Base-by-base conservation (phyloP, 2,797 vertebrate species). In the Xiphorhynchus erythropygius region DNA sequence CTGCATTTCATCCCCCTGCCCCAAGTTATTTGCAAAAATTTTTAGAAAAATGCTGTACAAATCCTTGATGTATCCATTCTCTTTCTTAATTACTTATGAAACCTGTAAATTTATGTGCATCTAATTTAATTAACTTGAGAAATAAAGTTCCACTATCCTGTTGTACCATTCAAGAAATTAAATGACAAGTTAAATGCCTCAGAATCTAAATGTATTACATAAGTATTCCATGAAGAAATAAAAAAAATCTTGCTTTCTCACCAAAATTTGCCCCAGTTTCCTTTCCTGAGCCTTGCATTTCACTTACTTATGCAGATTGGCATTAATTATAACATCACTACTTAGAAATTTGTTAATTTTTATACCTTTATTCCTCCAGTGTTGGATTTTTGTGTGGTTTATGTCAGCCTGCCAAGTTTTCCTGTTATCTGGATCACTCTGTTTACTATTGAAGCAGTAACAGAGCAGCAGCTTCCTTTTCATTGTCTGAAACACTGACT, bases 1-100 rank as follows among this genome's bases (percentile, higher is more conserved):
- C 71, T 75, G 9, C 3, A 3, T 77, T 70, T 32, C 9, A 19
- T 55, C 1, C 1, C 8, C 5, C 5, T 0, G 0, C 2, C 3
- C 2, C 6, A 49, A 15, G 15, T 8, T 42, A 60, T 64, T 69
- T 89, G 13, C 13, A 76, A 74, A 88, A 46, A 11, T 18, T 0
- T 44, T 84, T 49, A 30, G 13, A 68, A 12, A 68, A 75, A 5
- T 10, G 2, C 13, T 76, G 32, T 69, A 24, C 1, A 84, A 89
- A 63, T 32, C 22, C 9, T 7, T 32, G n/a, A 7, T 56, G 23
- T 21, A 35, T 41, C 10, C 4, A 33, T 39, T 46, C 18, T 41
- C 9, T 63, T 46, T 33, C 24, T 42, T 37, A 44, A 14, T 39
- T 46, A 18, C 1, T 0, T 35, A 14, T 33, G 16, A 59, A 92